A percentile compares a stretch with the other conserved stretches of the same genome.
These are phyloP conservation scores for Apodemus sylvaticus DNA, from an alignment of 2,113 vertebrate genomes.

Conservation along the genomic window DNA sequence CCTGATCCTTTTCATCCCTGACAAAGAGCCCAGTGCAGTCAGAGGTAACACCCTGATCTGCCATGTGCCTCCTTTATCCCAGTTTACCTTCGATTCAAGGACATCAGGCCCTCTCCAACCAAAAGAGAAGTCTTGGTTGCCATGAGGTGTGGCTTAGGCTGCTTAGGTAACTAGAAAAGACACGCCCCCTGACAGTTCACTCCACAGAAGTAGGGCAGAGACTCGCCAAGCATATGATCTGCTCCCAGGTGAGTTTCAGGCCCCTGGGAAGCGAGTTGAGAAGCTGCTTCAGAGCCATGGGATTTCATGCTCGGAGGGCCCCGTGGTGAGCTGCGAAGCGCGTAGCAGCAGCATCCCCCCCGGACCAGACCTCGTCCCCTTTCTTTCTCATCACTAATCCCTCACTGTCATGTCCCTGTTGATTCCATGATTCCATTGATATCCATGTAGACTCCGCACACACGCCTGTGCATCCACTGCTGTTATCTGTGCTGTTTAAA, in stretches of 20 bases:
- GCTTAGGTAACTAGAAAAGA: background rate
- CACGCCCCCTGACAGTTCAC: background rate
- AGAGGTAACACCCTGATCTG: background rate
- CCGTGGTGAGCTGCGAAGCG: background rate
- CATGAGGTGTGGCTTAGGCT: background rate
- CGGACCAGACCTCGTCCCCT: background rate
- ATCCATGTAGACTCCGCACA: background rate
- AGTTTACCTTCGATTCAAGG: background rate
- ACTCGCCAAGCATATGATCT: background rate
- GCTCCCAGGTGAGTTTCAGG: background rate
- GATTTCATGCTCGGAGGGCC: rapidly evolving
- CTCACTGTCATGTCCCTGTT: background rate
- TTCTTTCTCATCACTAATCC: background rate
- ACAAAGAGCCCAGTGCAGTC: background rate
- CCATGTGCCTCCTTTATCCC: background rate
- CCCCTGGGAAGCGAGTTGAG: background rate
- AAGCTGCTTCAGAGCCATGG: background rate
- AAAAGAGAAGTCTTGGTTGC: background rate
- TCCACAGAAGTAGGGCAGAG: conserved; percentile 7
- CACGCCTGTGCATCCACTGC: background rate
- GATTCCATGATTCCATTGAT: no score
- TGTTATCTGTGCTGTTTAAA: background rate
- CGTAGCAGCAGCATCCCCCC: background rate
- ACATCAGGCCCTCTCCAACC: background rate
- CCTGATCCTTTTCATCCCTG: background rate